Evolutionary conservation across 2,797 vertebrate species (phyloP).

Genomic region (Sternarchorhynchus goeldii): DNA sequence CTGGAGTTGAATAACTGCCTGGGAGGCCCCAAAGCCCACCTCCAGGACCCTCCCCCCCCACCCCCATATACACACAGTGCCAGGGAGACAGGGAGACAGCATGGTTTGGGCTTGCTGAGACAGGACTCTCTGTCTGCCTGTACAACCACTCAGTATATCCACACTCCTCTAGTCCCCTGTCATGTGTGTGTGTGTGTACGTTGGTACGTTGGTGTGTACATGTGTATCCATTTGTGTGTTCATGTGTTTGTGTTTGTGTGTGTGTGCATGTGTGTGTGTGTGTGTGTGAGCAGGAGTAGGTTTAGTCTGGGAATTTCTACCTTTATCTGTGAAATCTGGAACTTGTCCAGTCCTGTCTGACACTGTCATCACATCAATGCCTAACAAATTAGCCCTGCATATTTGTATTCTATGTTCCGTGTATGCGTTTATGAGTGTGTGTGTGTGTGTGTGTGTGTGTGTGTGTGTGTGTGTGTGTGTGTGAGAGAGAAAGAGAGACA

Average conservation of each 20-base stretch:
- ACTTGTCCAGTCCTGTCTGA: constrained; percentile 61
- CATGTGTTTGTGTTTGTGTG: constrained; percentile 16
- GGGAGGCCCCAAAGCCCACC: constrained; percentile 32
- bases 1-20: constrained; percentile 41
- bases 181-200: constrained; percentile 33
- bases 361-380: constrained; percentile 57
- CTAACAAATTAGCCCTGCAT: constrained; percentile 55
- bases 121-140: constrained; percentile 52
- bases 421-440: constrained; percentile 38
- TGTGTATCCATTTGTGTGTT: constrained; percentile 21
- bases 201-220: constrained; percentile 22
- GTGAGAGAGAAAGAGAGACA: no score
- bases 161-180: constrained; percentile 49
- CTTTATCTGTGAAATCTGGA: constrained; percentile 60
- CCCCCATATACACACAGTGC: constrained; percentile 34
- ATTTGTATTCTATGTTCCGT: constrained; percentile 43
- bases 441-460: constrained; percentile 22
- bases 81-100: constrained; percentile 40
- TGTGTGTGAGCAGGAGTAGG: constrained; percentile 41
- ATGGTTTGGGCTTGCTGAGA: constrained; percentile 49
- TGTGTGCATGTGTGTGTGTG: constrained; percentile 15
- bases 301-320: constrained; percentile 61
- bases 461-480: not conserved
- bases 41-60: constrained; percentile 11
- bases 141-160: constrained; percentile 59